Percentiles rank a stretch among this genome's conserved stretches.
Conservation (phyloP, 1,140 invertebrate genomes). For the Himalopsyche phryganea region DNA sequence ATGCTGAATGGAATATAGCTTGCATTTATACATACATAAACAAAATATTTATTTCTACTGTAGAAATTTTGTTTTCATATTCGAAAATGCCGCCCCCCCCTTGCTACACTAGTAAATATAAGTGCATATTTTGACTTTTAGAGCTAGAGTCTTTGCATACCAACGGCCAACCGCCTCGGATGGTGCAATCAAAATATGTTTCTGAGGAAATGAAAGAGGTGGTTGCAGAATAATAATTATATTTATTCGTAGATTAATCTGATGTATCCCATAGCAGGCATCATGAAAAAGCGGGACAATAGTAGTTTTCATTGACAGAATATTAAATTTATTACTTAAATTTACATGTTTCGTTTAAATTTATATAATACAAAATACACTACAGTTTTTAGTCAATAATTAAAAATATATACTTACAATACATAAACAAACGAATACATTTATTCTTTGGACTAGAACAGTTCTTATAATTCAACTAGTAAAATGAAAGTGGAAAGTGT, state of each 20-base stretch:
- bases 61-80: too few relatives aligned
- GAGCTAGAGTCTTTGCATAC: too few relatives aligned
- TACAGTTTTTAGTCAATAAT: slow-evolving; percentile 21
- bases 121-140: too few relatives aligned
- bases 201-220: background rate
- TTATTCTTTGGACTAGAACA: slow-evolving; percentile 34
- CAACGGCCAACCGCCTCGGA: too few relatives aligned
- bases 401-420: slow-evolving; percentile 22
- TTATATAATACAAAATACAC: slow-evolving; percentile 28
- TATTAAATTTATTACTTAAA: slow-evolving; percentile 9
- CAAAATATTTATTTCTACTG: too few relatives aligned
- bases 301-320: slow-evolving; percentile 24
- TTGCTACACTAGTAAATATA: too few relatives aligned
- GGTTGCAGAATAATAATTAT: slow-evolving; percentile 22
- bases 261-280: slow-evolving; percentile 25
- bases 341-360: slow-evolving; percentile 9
- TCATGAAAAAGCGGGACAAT: slow-evolving; percentile 17
- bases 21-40: too few relatives aligned
- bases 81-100: too few relatives aligned
- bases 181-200: too few relatives aligned
- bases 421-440: slow-evolving; percentile 33
- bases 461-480: slow-evolving; percentile 18
- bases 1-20: too few relatives aligned
- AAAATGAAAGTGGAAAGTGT: slow-evolving; percentile 16
- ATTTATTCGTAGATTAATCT: slow-evolving; percentile 29